Evolutionary conservation across 2,888 invertebrate species (phyloP), one percentile per base, ranked within the genome.

Genomic region (Lissocephala sabroskyi): DNA sequence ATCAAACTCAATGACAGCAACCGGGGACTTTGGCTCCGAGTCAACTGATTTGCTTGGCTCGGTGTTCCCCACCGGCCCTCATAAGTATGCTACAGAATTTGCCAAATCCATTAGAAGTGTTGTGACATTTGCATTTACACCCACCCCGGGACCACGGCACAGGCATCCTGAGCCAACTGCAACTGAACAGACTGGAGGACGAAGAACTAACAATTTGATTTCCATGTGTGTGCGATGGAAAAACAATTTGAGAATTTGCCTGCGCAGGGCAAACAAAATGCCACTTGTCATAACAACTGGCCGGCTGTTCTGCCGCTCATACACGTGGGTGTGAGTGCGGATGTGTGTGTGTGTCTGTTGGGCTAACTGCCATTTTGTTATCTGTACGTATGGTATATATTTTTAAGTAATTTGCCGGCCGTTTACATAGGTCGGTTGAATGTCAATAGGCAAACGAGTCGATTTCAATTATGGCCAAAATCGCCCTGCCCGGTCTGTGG

Each of bases 211-310:
- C 10, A 28, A 40, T 40, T 23, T 23, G 13, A 40, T 40, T 26
- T 40, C 23, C 33, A 14, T 50, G 44, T 37, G 40, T 42, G 18
- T 43, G 35, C 49, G 56, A 57, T 55, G 49, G 41, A 55, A 67
- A 63, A 64, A 59, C 62, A 65, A 54, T 51, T 68, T 68, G 45
- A 52, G 45, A 56, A 56, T 58, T 52, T 55, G 47, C 57, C 56
- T 48, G 51, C 41, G 44, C 43, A 55, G 47, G 42, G 56, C 49
- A 65, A 68, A 65, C 62, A 56, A 59, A 52, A 54, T 63, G 60
- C 53, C 66, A 67, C 66, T 74, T 67, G 71, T 62, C 67, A 67
- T 62, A 67, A 74, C 75, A 67, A 66, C 57, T 70, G 63, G 47
- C 40, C 64, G 51, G 60, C 50, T 32, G 30, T 32, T 32, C 11